Conservation (phyloP, 64 coral and sea anemone species). For the Trachythela sp. region DNA sequence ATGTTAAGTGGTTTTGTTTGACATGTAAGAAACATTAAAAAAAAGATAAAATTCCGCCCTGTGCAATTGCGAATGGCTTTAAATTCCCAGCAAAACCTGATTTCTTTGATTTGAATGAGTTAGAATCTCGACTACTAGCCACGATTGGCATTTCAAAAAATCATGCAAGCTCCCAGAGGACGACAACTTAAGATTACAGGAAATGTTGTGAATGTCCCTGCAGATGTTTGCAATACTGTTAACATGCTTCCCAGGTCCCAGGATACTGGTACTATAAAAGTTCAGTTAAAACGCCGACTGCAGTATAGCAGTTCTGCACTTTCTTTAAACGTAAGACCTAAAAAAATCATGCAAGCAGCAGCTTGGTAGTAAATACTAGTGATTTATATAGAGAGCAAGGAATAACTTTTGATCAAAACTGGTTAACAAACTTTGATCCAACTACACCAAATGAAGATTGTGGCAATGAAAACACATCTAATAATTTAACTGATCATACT, state of each 20-base stretch:
- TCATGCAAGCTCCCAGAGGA: background rate
- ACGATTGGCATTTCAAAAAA: background rate
- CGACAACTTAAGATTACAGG: background rate
- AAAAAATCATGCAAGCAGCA: too few relatives aligned
- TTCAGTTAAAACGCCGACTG: background rate
- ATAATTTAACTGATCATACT: too few relatives aligned
- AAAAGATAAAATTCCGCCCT: background rate
- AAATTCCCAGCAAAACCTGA: constrained; percentile 9
- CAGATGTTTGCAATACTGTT: background rate
- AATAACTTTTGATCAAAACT: too few relatives aligned
- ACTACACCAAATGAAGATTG: too few relatives aligned
- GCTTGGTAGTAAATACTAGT: too few relatives aligned
- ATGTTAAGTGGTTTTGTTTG: background rate
- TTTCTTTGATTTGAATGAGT: too few relatives aligned
- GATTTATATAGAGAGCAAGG: too few relatives aligned
- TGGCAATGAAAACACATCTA: too few relatives aligned
- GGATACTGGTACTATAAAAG: background rate
- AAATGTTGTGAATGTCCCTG: background rate
- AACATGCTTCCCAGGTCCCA: background rate
- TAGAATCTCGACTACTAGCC: background rate
- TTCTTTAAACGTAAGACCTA: constrained; percentile 9
- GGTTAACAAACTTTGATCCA: too few relatives aligned
- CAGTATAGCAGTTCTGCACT: background rate
- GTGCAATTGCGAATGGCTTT: background rate
- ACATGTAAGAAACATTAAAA: background rate